These are phyloP conservation scores for Celastrina argiolus DNA, from an alignment of 2,888 invertebrate genomes.

Conservation along the genomic window DNA sequence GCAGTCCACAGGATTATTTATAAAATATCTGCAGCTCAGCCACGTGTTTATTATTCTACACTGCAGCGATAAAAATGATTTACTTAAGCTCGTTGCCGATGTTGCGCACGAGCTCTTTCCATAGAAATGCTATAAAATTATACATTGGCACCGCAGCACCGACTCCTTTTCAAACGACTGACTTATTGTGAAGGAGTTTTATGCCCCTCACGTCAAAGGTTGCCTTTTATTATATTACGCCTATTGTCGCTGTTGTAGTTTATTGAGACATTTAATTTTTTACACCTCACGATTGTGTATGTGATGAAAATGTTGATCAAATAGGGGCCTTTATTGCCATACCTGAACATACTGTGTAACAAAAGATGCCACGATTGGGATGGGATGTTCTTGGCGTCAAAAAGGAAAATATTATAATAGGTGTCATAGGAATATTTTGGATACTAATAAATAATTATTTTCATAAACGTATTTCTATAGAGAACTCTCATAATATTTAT, in stretches of 20 bases:
- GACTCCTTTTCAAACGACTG: conserved; percentile 22
- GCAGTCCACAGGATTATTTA: conserved; percentile 20
- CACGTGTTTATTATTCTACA: conserved; percentile 22
- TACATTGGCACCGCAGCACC: conserved; percentile 26
- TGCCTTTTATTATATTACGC: conserved; percentile 17
- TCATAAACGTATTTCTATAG: too few relatives aligned
- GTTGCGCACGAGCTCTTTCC: conserved; percentile 27
- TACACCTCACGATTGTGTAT: not conserved
- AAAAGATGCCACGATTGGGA: not conserved
- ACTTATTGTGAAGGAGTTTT: conserved; percentile 20
- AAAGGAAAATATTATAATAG: not conserved
- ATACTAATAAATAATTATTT: too few relatives aligned
- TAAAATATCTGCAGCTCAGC: conserved; percentile 20
- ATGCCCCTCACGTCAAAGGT: conserved; percentile 21
- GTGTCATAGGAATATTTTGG: too few relatives aligned
- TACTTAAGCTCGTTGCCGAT: conserved; percentile 22
- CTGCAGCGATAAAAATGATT: conserved; percentile 25
- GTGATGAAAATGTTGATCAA: not conserved
- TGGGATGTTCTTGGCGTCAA: not conserved
- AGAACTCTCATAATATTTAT: too few relatives aligned
- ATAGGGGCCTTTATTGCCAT: not conserved
- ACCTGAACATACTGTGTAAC: not conserved
- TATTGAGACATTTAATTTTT: conserved; percentile 15
- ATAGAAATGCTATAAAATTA: conserved; percentile 29
- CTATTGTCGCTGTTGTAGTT: conserved; percentile 14